Evolutionary conservation across 2,797 vertebrate genomes (phyloP).

Genomic region (Denticeps clupeoides): DNA sequence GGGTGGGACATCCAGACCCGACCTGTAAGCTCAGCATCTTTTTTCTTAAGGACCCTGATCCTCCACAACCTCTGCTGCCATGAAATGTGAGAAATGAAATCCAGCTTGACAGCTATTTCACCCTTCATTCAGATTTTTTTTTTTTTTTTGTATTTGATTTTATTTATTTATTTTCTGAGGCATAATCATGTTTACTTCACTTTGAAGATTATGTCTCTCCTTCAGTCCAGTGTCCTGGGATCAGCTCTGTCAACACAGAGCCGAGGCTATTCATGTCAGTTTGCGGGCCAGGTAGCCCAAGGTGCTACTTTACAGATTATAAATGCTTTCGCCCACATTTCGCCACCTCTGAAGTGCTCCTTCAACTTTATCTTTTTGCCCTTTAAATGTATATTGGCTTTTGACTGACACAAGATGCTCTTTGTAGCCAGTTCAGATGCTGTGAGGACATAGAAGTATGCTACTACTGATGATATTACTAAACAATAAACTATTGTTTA

Average conservation of each 20-base stretch:
- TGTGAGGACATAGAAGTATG: too few relatives aligned
- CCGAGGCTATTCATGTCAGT: conserved; percentile 21
- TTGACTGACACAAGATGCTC: neutral
- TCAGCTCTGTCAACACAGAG: conserved; percentile 24
- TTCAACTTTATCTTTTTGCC: conserved; percentile 19
- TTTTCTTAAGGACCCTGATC: neutral
- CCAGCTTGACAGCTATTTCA: conserved; percentile 2
- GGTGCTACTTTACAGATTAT: conserved; percentile 33
- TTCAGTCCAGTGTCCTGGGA: conserved; percentile 18
- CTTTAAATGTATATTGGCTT: neutral
- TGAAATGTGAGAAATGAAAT: conserved; percentile 1
- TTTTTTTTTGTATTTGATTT: neutral
- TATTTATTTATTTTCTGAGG: too few relatives aligned
- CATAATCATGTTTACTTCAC: conserved; percentile 29
- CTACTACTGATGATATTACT: too few relatives aligned
- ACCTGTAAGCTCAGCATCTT: neutral
- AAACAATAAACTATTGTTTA: too few relatives aligned
- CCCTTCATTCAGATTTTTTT: conserved; percentile 19
- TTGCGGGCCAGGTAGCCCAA: conserved; percentile 29
- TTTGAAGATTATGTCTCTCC: conserved; percentile 19
- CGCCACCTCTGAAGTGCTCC: conserved; percentile 18
- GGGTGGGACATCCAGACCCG: too few relatives aligned
- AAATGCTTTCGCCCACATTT: conserved; percentile 22
- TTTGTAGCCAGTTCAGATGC: too few relatives aligned
- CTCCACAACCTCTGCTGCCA: neutral